Evolutionary conservation across 37 sponge, comb jelly and placozoan species (phyloP), one percentile per base, ranked within the genome.

Genomic region (Cladorhizidae sp.): DNA sequence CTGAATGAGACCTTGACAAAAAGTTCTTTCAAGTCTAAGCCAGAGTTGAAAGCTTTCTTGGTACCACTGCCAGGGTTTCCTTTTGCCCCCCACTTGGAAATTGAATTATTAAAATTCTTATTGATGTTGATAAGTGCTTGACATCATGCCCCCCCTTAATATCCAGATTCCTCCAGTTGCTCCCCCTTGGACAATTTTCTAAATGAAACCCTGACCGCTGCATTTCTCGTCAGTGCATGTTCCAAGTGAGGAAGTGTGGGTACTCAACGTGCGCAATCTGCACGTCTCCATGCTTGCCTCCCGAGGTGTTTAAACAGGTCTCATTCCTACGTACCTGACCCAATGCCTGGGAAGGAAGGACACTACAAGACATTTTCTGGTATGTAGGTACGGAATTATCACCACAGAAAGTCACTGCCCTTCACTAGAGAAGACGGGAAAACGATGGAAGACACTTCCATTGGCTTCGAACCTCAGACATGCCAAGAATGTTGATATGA

Each of bases 401-500:
- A 85, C 78, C 2, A 33, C 39, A 77, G 85, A 78, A 28, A 25
- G 35, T 50, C 78, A 78, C 49, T 35, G 49, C 26, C 78, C 78
- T 29, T 78, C 78, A 40, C 67, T 64, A 18, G 61, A 62, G 9
- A 64, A 63, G 50, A 78, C 33, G 21, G 31, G 35, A 65, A 72
- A 71, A 43, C 59, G 52, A 40, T 23, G 64, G 29, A 82, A 82
- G 39, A 72, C 82, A 18, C 74, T 82, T 8, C 82, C 82, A 26
- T 82, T 82, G 56, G 36, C 73, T 41, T 35, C 74, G 22, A 82
- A 70, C 59, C 25, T 82, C 43, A 67, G 65, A 58, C 64, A 80
- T 80, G 81, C 65, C 11, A 79, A 64, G 50, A 79, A 79, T 42
- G 68, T 70, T 37, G 81, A 80, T n/a, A 40, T 79, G 68, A 76